Conservation (phyloP, 2,888 invertebrate species). For the Celastrina argiolus region DNA sequence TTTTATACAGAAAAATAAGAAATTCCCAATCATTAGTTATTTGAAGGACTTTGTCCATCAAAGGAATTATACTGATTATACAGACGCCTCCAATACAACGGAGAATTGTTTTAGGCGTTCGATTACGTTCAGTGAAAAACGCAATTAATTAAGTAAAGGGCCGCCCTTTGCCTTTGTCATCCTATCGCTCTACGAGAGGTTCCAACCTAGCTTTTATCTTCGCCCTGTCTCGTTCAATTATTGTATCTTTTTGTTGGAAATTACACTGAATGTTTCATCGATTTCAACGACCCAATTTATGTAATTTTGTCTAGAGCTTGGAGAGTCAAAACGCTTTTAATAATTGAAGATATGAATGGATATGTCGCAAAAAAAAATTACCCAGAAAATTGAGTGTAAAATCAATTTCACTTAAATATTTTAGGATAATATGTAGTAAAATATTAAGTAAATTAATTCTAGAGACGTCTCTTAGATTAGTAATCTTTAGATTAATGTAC, state of each 20-base stretch:
- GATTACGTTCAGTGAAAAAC: slow-evolving; percentile 20
- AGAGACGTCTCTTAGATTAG: no score
- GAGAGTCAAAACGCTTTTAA: no score
- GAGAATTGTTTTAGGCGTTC: slow-evolving; percentile 15
- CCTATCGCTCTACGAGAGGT: slow-evolving; percentile 3
- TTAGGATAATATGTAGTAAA: no score
- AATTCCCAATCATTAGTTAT: slow-evolving; percentile 13
- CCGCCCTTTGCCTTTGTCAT: slow-evolving; percentile 16
- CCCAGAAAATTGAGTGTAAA: no score
- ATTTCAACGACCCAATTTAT: no score
- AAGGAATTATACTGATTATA: slow-evolving; percentile 4
- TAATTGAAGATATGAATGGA: no score
- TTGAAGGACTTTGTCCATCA: background rate
- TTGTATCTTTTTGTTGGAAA: background rate
- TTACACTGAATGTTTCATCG: no score
- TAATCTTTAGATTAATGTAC: no score
- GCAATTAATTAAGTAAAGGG: slow-evolving; percentile 19
- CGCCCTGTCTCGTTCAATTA: background rate
- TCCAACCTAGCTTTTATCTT: slow-evolving; percentile 8
- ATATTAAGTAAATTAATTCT: no score
- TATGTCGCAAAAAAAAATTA: no score
- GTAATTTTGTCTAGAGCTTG: no score
- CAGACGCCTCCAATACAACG: slow-evolving; percentile 3
- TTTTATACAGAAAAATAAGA: background rate
- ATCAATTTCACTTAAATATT: no score